Percentiles rank a stretch among this genome's conserved stretches.
These are phyloP conservation scores for Trichogramma dendrolimi DNA, from an alignment of 2,888 invertebrate genomes.

Conservation along the genomic window DNA sequence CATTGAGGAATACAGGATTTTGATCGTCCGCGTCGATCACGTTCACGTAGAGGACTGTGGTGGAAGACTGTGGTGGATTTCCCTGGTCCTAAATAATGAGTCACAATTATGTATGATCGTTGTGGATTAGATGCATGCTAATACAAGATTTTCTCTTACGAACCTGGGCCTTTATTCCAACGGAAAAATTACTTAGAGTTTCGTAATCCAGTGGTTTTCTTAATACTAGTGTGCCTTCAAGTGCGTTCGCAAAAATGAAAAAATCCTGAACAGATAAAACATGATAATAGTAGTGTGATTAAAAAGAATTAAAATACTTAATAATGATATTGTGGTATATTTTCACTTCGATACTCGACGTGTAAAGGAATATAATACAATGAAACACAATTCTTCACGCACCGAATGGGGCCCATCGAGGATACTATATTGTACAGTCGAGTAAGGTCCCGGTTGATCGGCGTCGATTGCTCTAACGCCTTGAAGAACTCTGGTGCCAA, in stretches of 20 bases:
- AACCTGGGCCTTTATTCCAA: constrained; percentile 62
- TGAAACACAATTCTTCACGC: constrained; percentile 29
- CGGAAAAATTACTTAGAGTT: constrained; percentile 70
- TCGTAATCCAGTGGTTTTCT: constrained; percentile 81
- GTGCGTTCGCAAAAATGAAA: constrained; percentile 78
- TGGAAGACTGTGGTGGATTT: constrained; percentile 70
- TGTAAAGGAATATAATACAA: not conserved
- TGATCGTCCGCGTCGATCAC: constrained; percentile 89
- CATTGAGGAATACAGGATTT: constrained; percentile 76
- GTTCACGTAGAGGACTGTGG: constrained; percentile 71
- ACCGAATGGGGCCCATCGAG: constrained; percentile 74
- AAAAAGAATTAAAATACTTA: not conserved
- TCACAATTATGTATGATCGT: constrained; percentile 2
- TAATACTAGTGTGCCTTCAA: constrained; percentile 78
- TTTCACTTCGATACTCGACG: no score
- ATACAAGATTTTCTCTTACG: constrained; percentile 20
- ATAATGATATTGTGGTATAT: no score
- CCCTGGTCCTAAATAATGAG: constrained; percentile 67
- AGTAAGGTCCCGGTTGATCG: constrained; percentile 84
- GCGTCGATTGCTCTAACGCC: constrained; percentile 75
- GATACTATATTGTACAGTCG: constrained; percentile 79
- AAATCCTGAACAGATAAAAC: constrained; percentile 60
- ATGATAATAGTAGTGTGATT: constrained; percentile 6
- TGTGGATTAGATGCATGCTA: constrained; percentile 5
- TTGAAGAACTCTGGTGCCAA: constrained; percentile 67